A percentile compares a stretch with the other conserved stretches of the same genome.
These are phyloP conservation scores for Xanthia icteritia DNA, from an alignment of 2,888 invertebrate genomes.

Conservation along the genomic window DNA sequence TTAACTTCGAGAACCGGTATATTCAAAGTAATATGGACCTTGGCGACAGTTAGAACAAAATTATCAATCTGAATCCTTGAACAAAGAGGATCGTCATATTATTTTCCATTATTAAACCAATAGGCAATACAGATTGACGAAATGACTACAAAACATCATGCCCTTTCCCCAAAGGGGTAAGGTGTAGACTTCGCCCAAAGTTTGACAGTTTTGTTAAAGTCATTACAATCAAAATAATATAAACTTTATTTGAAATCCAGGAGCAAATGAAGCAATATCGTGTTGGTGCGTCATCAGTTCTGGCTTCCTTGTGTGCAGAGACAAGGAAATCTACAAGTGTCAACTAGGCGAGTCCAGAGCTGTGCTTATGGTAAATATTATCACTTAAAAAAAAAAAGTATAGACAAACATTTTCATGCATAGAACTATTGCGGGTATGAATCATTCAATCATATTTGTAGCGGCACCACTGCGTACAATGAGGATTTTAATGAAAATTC, in stretches of 20 bases:
- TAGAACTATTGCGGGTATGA: background rate
- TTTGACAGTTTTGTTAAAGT: background rate
- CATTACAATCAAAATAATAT: background rate
- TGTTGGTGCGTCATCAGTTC: conserved; percentile 87
- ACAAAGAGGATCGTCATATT: background rate
- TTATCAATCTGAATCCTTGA: background rate
- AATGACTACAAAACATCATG: background rate
- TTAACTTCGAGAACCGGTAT: conserved; percentile 88
- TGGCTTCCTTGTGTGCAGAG: conserved; percentile 85
- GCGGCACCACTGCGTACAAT: background rate
- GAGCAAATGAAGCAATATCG: conserved; percentile 86
- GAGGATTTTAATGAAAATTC: too few relatives aligned
- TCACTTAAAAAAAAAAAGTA: too few relatives aligned
- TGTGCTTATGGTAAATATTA: conserved; percentile 79
- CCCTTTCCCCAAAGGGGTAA: too few relatives aligned
- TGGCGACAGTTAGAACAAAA: background rate
- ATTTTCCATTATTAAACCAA: background rate
- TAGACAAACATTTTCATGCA: too few relatives aligned
- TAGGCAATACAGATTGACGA: background rate
- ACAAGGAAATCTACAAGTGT: conserved; percentile 87
- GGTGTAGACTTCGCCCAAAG: background rate
- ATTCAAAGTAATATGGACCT: conserved; percentile 76
- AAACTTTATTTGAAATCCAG: conserved; percentile 71
- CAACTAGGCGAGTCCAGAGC: conserved; percentile 86
- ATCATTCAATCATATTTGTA: background rate